phyloP scores from a whole-genome alignment of 1,140 invertebrate species.

The Pachypeltis micranthus region DNA sequence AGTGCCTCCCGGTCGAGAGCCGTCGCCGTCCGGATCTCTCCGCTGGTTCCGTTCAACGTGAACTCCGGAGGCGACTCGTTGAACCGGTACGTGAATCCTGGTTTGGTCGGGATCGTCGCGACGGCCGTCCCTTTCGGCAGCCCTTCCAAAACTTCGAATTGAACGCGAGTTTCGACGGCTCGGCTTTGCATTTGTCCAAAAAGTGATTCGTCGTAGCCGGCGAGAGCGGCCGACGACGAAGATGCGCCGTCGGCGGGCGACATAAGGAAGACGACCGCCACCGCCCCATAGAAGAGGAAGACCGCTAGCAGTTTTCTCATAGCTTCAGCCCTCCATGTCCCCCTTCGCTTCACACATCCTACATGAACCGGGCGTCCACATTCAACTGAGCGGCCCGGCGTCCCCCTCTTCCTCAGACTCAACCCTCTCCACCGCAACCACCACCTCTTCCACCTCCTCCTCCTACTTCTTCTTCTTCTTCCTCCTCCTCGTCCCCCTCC shows the following conservation, averaged over 20 bases:
- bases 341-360: constrained; percentile 11
- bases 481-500: not conserved
- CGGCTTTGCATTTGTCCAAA: constrained; percentile 63
- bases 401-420: constrained; percentile 1
- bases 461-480: no score
- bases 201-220: constrained; percentile 6
- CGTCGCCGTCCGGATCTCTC: constrained; percentile 67
- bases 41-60: constrained; percentile 60
- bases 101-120: constrained; percentile 71
- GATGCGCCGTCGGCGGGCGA: constrained; percentile 10
- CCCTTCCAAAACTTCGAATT: constrained; percentile 72
- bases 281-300: constrained; percentile 4
- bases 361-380: not conserved
- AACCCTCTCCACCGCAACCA: no score
- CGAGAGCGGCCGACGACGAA: constrained; percentile 14
- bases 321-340: constrained; percentile 7
- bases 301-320: constrained; percentile 8
- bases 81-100: constrained; percentile 79
- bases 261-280: not conserved
- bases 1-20: constrained; percentile 70
- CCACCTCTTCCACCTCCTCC: not conserved
- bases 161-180: constrained; percentile 71
- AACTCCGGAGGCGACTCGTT: constrained; percentile 81
- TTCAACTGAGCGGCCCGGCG: not conserved
- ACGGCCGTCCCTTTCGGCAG: constrained; percentile 67